Conservation (phyloP, 2,888 invertebrate genomes). For the Cecidostiba fungosa region DNA sequence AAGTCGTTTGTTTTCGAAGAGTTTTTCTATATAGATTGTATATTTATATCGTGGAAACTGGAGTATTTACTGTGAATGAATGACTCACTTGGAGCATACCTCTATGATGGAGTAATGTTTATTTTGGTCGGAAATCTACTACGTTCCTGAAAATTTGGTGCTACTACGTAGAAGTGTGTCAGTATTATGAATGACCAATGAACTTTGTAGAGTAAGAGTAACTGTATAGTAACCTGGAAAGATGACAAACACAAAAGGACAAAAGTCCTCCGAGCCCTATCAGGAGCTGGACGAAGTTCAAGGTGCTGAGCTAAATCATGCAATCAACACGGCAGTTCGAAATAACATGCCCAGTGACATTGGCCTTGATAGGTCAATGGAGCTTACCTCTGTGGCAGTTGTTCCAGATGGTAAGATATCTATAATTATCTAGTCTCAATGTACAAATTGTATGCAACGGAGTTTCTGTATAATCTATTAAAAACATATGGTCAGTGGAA, state of each 20-base stretch:
- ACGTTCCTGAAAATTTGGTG: not conserved
- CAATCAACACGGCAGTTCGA: slow-evolving; percentile 63
- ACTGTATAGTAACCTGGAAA: slow-evolving; percentile 17
- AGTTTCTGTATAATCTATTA: slow-evolving; percentile 31
- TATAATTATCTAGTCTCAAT: not conserved
- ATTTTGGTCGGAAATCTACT: not conserved
- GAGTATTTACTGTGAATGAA: not conserved
- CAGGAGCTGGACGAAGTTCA: slow-evolving; percentile 73
- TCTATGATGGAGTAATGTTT: not conserved
- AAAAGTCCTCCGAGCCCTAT: slow-evolving; percentile 73
- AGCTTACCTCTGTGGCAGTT: slow-evolving; percentile 90
- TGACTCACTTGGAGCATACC: not conserved
- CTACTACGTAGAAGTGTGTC: not conserved
- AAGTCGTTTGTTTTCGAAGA: not conserved
- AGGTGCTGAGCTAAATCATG: slow-evolving; percentile 73
- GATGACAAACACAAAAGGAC: slow-evolving; percentile 69
- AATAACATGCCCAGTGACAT: slow-evolving; percentile 66
- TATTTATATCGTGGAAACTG: not conserved
- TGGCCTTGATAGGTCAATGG: slow-evolving; percentile 80
- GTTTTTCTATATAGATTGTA: not conserved
- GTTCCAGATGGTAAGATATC: slow-evolving; percentile 87
- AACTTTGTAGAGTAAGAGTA: slow-evolving; percentile 1
- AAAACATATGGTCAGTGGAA: slow-evolving; percentile 20
- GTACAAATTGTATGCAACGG: not conserved
- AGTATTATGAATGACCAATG: not conserved